Percentiles rank a stretch among this genome's conserved stretches.
Evolutionary conservation across 1,140 invertebrate species (phyloP).

Genomic region (Leptopilina clavipes): DNA sequence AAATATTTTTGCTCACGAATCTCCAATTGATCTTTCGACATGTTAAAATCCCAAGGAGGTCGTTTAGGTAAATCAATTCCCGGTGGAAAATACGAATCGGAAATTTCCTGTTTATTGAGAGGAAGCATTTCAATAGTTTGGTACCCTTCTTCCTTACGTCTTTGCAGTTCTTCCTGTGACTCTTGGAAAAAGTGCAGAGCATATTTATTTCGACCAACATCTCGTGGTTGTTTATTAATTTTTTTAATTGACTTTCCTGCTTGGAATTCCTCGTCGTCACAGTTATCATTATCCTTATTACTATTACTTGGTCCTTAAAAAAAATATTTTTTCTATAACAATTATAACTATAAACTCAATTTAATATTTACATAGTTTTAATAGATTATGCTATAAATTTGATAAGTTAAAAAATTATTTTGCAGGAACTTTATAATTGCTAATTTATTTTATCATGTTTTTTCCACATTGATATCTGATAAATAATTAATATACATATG

Average conservation of each 20-base stretch:
- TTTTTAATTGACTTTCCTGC: slow-evolving; percentile 64
- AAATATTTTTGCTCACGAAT: slow-evolving; percentile 86
- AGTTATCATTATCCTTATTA: slow-evolving; percentile 58
- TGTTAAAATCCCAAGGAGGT: slow-evolving; percentile 86
- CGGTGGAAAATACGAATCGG: slow-evolving; percentile 83
- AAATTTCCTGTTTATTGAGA: slow-evolving; percentile 81
- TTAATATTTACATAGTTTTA: no score
- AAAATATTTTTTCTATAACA: no score
- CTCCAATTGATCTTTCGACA: slow-evolving; percentile 83
- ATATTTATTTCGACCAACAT: slow-evolving; percentile 77
- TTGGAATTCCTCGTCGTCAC: slow-evolving; percentile 45
- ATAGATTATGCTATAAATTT: neutral
- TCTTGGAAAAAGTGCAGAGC: slow-evolving; percentile 86
- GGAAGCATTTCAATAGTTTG: slow-evolving; percentile 76
- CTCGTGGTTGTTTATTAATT: slow-evolving; percentile 73
- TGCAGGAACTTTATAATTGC: neutral
- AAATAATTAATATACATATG: no score
- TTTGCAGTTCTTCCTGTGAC: slow-evolving; percentile 79
- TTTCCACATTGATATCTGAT: no score
- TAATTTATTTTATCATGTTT: no score
- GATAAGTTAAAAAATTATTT: neutral
- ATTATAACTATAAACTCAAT: no score
- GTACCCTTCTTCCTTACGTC: slow-evolving; percentile 80
- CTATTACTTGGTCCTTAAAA: slow-evolving; percentile 52
- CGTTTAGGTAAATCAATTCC: slow-evolving; percentile 88